Evolutionary conservation across 2,797 vertebrate species (phyloP), one percentile per base, ranked within the genome.

Genomic region (Austrolebias charrua): DNA sequence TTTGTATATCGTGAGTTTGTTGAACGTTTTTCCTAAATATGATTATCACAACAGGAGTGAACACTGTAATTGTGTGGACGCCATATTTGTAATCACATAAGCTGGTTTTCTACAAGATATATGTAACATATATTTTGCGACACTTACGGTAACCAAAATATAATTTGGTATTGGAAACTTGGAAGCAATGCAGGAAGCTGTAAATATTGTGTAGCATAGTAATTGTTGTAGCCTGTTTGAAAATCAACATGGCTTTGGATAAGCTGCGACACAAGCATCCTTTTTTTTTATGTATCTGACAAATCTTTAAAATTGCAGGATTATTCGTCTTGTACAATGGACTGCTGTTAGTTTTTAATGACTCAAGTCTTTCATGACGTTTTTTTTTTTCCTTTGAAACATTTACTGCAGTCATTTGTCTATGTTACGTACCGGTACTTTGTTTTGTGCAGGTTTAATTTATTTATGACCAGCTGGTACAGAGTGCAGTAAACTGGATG

Each of bases 401-500:
- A 50, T 78, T 70, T 65, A 42, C 80, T 77, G 63, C 80, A 75
- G 20, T 54, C 67, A 42, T 76, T 66, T 72, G 12, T 54, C 44
- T 79, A 53, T 80, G 58, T 86, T 73, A 20, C 62, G 47, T 68
- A n/a, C n/a, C n/a, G n/a, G n/a, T n/a, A 50, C 6, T 18, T 71
- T 60, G 55, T 54, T 38, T 38, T 38, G 10, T 38, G 35, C 35
- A 57, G 53, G 51, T 66, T 85, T 79, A 76, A 80, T 79, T 83
- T 84, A 79, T 87, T 88, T 71, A 55, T 69, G 63, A 82, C 24
- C 18, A 63, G 73, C 63, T 75, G 55, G 60, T 86, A 79, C 62
- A 52, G 70, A 78, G 65, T 83, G 83, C 86, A 83, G 83, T 85
- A 70, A 73, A 69, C 70, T 61, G 61, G 75, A 73, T 73, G 73